These are phyloP conservation scores for Drosophila carrolli DNA, from an alignment of 1,140 invertebrate species.

Conservation along the genomic window DNA sequence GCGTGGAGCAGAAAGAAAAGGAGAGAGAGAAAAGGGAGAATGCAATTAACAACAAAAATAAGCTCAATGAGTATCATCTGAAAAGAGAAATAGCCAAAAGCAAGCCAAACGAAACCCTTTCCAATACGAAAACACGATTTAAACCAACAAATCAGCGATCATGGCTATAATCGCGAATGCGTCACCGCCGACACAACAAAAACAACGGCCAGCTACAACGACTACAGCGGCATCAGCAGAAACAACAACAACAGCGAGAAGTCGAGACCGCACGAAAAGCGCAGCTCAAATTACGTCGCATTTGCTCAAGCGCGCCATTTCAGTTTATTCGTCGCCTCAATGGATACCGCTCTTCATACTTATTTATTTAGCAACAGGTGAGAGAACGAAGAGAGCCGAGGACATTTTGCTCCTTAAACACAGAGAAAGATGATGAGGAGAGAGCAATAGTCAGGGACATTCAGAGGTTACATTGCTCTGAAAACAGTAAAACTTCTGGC, in stretches of 20 bases:
- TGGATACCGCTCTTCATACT: conserved; percentile 81
- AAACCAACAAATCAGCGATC: conserved; percentile 52
- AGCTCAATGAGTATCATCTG: conserved; percentile 35
- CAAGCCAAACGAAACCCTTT: conserved; percentile 47
- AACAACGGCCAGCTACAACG: conserved; percentile 32
- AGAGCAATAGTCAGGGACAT: conserved; percentile 29
- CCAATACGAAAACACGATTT: conserved; percentile 47
- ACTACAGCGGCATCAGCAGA: conserved; percentile 30
- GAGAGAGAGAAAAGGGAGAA: conserved; percentile 27
- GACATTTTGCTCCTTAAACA: conserved; percentile 10
- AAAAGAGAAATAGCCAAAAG: conserved; percentile 19
- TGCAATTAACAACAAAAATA: conserved; percentile 43
- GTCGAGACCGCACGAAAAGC: conserved; percentile 77
- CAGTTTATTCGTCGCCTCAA: conserved; percentile 61
- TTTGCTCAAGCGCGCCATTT: conserved; percentile 79
- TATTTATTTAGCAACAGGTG: conserved; percentile 81
- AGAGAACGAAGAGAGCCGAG: conserved; percentile 21
- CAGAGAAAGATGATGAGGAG: not conserved
- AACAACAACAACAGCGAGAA: conserved; percentile 42
- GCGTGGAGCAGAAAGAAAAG: conserved; percentile 23
- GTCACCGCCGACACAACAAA: conserved; percentile 59
- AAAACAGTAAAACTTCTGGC: not conserved
- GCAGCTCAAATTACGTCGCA: conserved; percentile 71
- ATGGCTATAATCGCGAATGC: conserved; percentile 71
- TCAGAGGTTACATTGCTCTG: conserved; percentile 28